Evolutionary conservation across 1,140 invertebrate genomes (phyloP).

Genomic region (Caenorhabditis brenneri): DNA sequence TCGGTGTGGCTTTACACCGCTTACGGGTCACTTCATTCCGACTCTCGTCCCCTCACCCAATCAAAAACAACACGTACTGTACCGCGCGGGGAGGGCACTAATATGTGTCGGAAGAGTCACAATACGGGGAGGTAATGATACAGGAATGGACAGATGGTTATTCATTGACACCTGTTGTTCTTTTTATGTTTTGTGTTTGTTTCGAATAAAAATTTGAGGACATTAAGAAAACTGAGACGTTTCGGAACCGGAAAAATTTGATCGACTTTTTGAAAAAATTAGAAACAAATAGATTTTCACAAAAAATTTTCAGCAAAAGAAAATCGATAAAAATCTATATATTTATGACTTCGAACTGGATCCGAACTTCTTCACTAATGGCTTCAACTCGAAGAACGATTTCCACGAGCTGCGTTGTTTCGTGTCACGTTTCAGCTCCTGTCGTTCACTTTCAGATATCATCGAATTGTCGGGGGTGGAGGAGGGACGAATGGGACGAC

Average conservation of each 20-base stretch:
- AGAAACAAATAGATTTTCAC: background rate
- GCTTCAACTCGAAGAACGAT: background rate
- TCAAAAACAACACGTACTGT: background rate
- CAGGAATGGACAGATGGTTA: background rate
- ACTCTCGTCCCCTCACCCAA: background rate
- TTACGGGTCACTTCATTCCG: slow-evolving; percentile 32
- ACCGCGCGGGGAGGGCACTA: background rate
- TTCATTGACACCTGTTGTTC: slow-evolving; percentile 10
- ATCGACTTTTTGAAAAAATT: too few species aligned
- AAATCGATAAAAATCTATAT: background rate
- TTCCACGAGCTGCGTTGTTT: slow-evolving; percentile 26
- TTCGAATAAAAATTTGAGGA: background rate
- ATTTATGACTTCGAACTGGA: background rate
- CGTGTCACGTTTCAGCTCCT: background rate
- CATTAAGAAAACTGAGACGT: background rate
- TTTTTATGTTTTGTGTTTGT: background rate
- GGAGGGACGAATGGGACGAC: background rate
- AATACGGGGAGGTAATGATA: background rate
- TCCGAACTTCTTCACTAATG: background rate
- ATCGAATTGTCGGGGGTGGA: background rate
- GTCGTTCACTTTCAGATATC: background rate
- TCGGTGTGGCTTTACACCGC: background rate
- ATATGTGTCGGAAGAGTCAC: slow-evolving; percentile 20
- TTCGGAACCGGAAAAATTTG: too few species aligned
- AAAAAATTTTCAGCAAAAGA: too few species aligned